Conservation (phyloP, 2,888 invertebrate species). For the Pandemis heparana region DNA sequence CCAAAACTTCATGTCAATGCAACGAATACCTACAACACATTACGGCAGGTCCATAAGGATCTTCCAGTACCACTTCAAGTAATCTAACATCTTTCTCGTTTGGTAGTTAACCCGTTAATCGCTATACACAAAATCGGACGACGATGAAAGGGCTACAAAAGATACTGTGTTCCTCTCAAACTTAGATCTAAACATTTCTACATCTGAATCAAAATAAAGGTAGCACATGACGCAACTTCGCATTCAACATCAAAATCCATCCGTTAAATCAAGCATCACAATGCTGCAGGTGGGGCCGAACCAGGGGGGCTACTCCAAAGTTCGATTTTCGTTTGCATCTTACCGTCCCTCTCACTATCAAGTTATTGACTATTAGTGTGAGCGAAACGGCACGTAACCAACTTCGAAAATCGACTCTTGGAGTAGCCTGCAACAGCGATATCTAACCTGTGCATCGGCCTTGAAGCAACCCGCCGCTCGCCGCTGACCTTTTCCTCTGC, state of each 20-base stretch:
- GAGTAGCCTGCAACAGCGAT: constrained; percentile 58
- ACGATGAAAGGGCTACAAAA: too few species aligned
- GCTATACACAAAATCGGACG: too few species aligned
- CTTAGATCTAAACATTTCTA: not conserved
- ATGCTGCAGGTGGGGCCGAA: constrained; percentile 68
- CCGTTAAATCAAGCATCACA: constrained; percentile 34
- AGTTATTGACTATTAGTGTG: too few species aligned
- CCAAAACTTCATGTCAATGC: not conserved
- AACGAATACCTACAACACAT: too few species aligned
- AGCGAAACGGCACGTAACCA: too few species aligned
- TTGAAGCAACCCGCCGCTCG: constrained; percentile 46
- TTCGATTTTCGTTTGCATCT: too few species aligned
- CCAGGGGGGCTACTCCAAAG: constrained; percentile 17
- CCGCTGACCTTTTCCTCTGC: constrained; percentile 67
- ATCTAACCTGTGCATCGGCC: constrained; percentile 77
- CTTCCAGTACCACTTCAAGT: too few species aligned
- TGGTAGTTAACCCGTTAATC: too few species aligned
- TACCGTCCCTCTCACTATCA: too few species aligned
- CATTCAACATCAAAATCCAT: constrained; percentile 12
- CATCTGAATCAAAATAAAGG: constrained; percentile 4
- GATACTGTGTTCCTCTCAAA: not conserved
- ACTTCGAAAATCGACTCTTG: too few species aligned
- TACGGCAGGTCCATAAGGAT: too few species aligned
- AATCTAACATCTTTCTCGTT: too few species aligned
- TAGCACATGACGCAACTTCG: constrained; percentile 17